Base-by-base conservation (phyloP, 30 jellyfish, hydroid and myxozoan species). In the Turritopsis dohrnii region DNA sequence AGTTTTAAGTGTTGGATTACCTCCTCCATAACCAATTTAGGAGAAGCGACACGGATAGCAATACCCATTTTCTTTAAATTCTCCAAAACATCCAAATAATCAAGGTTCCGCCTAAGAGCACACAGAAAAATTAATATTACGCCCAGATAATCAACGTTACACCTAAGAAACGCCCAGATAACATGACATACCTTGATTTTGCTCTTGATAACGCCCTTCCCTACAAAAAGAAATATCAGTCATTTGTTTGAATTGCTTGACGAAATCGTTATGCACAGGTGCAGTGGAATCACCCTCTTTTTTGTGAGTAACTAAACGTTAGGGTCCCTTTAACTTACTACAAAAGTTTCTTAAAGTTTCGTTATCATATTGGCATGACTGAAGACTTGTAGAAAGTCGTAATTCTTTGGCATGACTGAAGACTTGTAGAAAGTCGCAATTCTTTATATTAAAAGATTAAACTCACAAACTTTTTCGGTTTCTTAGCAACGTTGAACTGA, bases 11-110 rank as follows among this genome's bases (percentile, higher is more conserved):
- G n/a, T n/a, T n/a, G n/a, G n/a, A n/a, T n/a, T 54, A 94, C 99
- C 94, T 94, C 99, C 79, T 94, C 99, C 97, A 89, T 89, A 5
- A 94, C 97, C 31, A 94, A 83, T 81, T 94, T 94, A n/a, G 99
- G 99, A 18, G 99, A 94, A 4, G 99, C 99, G 18, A 94, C 99
- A 65, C 99, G 91, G 29, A 94, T 89, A 29, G 99, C 83, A 21
- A 94, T 94, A 52, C 97, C 97, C 65, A 82, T 85, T 52, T 85
- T 88, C 18, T 89, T 94, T 52, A 94, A 79, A 24, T 83, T 81
- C 22, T 91, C 84, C 60, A 94, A 93, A 41, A 94, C 97, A 31
- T 82, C 90, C 25, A 84, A 79, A 66, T 94, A 94, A 76, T 94
- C 97, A 26, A 94, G 88, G 65, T 89, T 89, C 18, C 99, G 96